Conservation (phyloP, 2,888 invertebrate species). For the Synanthedon vespiformis region DNA sequence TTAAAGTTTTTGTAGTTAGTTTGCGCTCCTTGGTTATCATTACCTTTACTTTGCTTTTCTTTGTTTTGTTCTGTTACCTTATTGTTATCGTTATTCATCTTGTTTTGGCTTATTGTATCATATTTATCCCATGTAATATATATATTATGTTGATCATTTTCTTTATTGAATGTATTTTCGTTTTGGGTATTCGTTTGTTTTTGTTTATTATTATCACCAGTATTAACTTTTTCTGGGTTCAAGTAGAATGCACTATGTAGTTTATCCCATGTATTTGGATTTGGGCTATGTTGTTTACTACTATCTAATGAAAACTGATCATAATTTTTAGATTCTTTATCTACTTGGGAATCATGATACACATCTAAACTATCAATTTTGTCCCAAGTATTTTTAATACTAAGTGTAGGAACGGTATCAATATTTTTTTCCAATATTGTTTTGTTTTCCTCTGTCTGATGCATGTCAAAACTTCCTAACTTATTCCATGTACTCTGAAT, state of each 20-base stretch:
- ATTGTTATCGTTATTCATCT: no score
- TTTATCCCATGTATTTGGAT: constrained; percentile 6
- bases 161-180: no score
- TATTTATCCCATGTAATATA: no score
- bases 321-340: neutral
- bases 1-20: neutral
- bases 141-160: no score
- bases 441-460: neutral
- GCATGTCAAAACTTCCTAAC: constrained; percentile 3
- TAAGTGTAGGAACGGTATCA: constrained; percentile 1
- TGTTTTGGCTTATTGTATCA: no score
- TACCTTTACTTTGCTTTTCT: no score
- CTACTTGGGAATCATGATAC: neutral
- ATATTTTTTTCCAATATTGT: constrained; percentile 1
- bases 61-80: no score
- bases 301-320: constrained; percentile 2
- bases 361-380: constrained; percentile 6
- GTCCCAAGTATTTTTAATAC: constrained; percentile 9
- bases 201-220: no score
- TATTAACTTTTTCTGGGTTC: no score
- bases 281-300: constrained; percentile 6
- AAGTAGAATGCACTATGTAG: neutral
- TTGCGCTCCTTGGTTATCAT: no score
- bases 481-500: constrained; percentile 10
- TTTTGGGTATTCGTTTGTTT: no score